Evolutionary conservation across 2,888 invertebrate genomes (phyloP).

Genomic region (Alsophila aescularia): DNA sequence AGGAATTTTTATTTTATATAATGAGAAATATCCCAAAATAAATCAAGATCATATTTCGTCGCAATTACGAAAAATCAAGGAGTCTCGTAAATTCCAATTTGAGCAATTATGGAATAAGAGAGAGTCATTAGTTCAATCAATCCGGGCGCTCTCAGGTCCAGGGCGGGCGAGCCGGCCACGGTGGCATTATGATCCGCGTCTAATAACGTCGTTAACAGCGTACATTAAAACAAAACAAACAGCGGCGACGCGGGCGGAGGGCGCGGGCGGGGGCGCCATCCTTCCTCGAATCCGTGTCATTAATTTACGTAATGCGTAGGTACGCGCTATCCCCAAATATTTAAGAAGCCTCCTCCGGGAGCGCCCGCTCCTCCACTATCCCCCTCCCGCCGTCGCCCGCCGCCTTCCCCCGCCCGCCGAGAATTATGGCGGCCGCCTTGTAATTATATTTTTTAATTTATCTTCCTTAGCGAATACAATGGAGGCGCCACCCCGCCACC

Average conservation of each 20-base stretch:
- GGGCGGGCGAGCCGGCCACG: conserved; percentile 33
- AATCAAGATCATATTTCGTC: conserved; percentile 63
- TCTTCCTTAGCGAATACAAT: conserved; percentile 87
- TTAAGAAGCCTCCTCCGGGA: conserved; percentile 85
- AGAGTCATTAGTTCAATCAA: conserved; percentile 80
- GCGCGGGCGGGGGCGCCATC: conserved; percentile 77
- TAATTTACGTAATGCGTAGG: conserved; percentile 85
- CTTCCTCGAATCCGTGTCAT: conserved; percentile 85
- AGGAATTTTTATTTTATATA: conserved; percentile 38
- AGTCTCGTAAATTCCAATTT: conserved; percentile 67
- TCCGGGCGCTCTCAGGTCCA: conserved; percentile 38
- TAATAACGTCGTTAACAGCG: conserved; percentile 84
- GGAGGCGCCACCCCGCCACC: conserved; percentile 84
- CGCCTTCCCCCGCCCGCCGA: conserved; percentile 78
- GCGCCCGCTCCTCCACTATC: conserved; percentile 82
- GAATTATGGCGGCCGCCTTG: conserved; percentile 87
- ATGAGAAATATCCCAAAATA: conserved; percentile 55
- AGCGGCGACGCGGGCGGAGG: conserved; percentile 55
- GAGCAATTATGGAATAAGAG: conserved; percentile 77
- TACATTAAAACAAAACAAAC: conserved; percentile 84
- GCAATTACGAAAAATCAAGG: conserved; percentile 50
- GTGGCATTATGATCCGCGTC: conserved; percentile 74
- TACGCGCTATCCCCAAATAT: conserved; percentile 85
- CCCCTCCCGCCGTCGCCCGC: conserved; percentile 56
- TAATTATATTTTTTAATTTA: conserved; percentile 90